Base-by-base conservation (phyloP, 2,888 invertebrate species). In the Hedya salicella region DNA sequence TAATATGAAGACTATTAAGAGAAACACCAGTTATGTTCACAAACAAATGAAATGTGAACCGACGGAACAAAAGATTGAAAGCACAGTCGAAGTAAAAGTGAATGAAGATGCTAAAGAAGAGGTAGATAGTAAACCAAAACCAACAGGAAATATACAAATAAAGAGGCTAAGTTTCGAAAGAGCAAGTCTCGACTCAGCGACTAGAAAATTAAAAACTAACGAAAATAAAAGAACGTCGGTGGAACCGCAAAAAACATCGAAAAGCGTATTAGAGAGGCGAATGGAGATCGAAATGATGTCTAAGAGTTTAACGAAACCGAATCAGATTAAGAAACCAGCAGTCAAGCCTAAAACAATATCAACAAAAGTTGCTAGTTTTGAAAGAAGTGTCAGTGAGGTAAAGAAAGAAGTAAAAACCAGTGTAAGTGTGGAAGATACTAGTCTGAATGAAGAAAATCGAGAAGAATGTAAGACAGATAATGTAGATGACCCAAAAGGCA, bases 101-200 rank as follows among this genome's bases (percentile, higher is more conserved):
- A 71, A 62, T 19, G 74, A 73, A 59, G 65, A 74, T 52, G 36
- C 30, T n/a, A 72, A 49, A 62, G 77, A 77, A 21, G 75, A 77
- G 53, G 68, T 67, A 42, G 77, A 59, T 48, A 78, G 76, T 39
- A 81, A 78, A 71, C 68, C 75, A 13, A 81, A 80, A 71, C 75
- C 75, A 50, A 81, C 83, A 70, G 85, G 86, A 1, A 89, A 84
- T 54, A 90, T 92, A 71, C 88, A 91, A 78, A 76, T 93, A 17
- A 93, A 92, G 79, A 78, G 93, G 56, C 69, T 89, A 36, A 89
- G 90, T 70, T 92, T 92, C 53, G 93, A 93, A 82, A 83, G 93
- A 76, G 88, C 91, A 0, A 93, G 93, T 68, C 81, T 93, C 8
- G 92, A 93, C 73, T 92, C 92, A 1, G 89, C 87, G 0, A 88